Evolutionary conservation across 2,113 vertebrate species (phyloP).

Genomic region (Speoplatyrhinus poulsoni): DNA sequence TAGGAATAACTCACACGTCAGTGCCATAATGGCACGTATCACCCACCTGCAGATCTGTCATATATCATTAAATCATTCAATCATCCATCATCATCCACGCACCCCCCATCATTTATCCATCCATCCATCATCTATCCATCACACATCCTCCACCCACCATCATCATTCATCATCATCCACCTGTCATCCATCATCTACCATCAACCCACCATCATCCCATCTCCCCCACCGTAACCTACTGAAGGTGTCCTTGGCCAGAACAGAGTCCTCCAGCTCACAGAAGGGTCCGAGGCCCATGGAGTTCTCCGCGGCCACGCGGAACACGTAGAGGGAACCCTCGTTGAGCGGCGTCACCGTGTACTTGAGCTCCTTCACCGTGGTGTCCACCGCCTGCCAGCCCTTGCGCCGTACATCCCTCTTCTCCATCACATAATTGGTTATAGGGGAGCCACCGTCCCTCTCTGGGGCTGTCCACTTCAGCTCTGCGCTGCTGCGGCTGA

Average conservation of each 20-base stretch:
- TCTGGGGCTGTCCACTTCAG: constrained; percentile 95
- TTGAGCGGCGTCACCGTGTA: constrained; percentile 89
- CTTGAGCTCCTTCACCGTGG: constrained; percentile 92
- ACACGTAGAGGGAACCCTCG: constrained; percentile 93
- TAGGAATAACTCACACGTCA: too few relatives aligned
- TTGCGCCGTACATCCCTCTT: constrained; percentile 94
- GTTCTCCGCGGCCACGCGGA: constrained; percentile 97
- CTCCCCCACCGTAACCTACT: constrained; percentile 75
- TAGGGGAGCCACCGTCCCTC: constrained; percentile 89
- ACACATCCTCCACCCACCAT: too few relatives aligned
- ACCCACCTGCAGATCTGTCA: too few relatives aligned
- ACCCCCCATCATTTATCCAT: too few relatives aligned
- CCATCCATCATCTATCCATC: too few relatives aligned
- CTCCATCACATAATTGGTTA: constrained; percentile 96
- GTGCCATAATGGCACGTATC: too few relatives aligned
- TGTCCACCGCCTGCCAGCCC: constrained; percentile 97
- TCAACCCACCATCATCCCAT: too few relatives aligned
- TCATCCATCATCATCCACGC: background rate
- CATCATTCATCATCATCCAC: too few relatives aligned
- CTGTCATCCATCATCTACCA: too few relatives aligned
- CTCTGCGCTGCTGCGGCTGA: constrained; percentile 89
- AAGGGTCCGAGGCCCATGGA: constrained; percentile 90
- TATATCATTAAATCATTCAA: background rate
- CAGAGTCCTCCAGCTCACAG: constrained; percentile 92
- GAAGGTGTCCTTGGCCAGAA: constrained; percentile 95